Evolutionary conservation across 1,140 invertebrate genomes (phyloP), one percentile per base, ranked within the genome.

Genomic region (Gerris buenoi): DNA sequence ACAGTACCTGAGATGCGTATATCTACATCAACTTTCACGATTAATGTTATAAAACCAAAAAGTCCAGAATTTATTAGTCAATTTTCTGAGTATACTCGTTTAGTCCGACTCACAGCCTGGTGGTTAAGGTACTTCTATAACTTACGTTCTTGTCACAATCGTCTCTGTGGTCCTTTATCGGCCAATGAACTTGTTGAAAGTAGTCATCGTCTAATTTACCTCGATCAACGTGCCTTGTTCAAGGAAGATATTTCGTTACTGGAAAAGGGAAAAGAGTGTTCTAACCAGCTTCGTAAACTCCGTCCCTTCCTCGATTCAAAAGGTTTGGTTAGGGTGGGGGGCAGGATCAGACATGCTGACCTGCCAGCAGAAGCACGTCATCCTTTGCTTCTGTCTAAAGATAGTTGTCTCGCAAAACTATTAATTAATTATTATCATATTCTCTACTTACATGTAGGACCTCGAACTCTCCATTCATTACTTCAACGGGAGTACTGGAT

Each of bases 271-370:
- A 27, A 25, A 27, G 29, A 27, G 29, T 23, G 5, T n/a, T 10
- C 22, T 27, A 15, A 26, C 18, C 10, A 2, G 0, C 1, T 68
- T 15, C 13, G 27, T 2, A 22, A 46, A 2, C 65, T 77, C 14
- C 74, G 68, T 57, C 75, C 75, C 5, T 77, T 77, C 68, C 10
- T 78, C 13, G 75, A 77, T 64, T 18, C 72, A 5, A 66, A 72
- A 22, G 72, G 73, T 26, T 15, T 80, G 1, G 64, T 81, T 5
- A 64, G 78, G 72, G 74, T 77, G 3, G 74, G 74, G 22, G 74
- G 79, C 5, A 67, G 78, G 13, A 66, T 79, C 14, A 13, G 66
- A 23, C 65, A 74, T 29, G 69, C 78, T 1, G 29, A 72, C 13
- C 64, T 78, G 1, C 59, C 65, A 3, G 69, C 71, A 59, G 68